Conservation (phyloP, 2,888 invertebrate species). For the Agrochola circellaris region DNA sequence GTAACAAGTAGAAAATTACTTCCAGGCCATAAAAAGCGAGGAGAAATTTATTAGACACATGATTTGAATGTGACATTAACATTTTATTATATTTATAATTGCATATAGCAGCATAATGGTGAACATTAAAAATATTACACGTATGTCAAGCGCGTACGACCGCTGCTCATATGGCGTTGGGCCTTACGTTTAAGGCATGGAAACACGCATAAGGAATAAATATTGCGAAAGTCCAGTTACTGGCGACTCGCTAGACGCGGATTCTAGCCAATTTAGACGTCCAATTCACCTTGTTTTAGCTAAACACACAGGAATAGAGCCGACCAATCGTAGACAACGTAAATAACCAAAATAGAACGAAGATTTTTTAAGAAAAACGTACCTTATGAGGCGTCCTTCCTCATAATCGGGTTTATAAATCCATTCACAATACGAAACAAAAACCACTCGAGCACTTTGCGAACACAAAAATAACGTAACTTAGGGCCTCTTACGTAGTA, state of each 20-base stretch:
- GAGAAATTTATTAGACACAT: constrained; percentile 81
- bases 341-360: constrained; percentile 70
- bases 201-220: constrained; percentile 87
- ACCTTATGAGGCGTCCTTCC: constrained; percentile 82
- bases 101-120: constrained; percentile 76
- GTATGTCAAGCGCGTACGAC: constrained; percentile 76
- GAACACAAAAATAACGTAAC: constrained; percentile 83
- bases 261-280: constrained; percentile 67
- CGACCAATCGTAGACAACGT: constrained; percentile 55
- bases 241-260: constrained; percentile 67
- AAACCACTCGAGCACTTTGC: constrained; percentile 84
- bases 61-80: constrained; percentile 78
- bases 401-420: constrained; percentile 87
- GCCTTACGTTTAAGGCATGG: constrained; percentile 84
- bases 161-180: constrained; percentile 79
- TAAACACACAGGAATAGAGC: constrained; percentile 58
- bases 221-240: constrained; percentile 90
- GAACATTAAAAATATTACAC: constrained; percentile 80
- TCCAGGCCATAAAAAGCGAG: constrained; percentile 77
- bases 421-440: constrained; percentile 87
- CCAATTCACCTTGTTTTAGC: constrained; percentile 63
- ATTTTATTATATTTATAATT: constrained; percentile 78
- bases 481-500: constrained; percentile 71
- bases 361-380: constrained; percentile 70
- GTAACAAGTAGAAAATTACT: constrained; percentile 80